These are phyloP conservation scores for Enteromius paludinosus DNA, from an alignment of 2,797 vertebrate genomes.

Conservation along the genomic window DNA sequence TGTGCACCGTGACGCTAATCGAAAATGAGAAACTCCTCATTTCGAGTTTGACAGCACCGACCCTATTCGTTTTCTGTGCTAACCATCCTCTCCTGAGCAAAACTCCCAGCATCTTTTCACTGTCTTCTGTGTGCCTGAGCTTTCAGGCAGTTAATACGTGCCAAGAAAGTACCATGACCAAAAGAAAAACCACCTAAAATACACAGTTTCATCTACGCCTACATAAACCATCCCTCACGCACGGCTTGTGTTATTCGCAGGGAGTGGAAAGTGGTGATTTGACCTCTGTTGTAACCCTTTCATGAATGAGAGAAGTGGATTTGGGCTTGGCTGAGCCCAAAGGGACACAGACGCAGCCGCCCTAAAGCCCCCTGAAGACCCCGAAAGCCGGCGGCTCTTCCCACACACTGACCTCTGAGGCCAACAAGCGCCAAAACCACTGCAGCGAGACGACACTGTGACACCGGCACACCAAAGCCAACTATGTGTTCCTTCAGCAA, in stretches of 20 bases:
- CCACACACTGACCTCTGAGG: constrained; percentile 83
- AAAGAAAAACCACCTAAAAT: constrained; percentile 69
- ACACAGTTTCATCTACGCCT: constrained; percentile 77
- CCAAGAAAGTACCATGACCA: constrained; percentile 51
- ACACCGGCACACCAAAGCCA: constrained; percentile 68
- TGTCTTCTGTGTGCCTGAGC: constrained; percentile 69
- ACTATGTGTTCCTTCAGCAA: constrained; percentile 69
- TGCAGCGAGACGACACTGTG: constrained; percentile 78
- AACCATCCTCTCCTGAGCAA: constrained; percentile 60
- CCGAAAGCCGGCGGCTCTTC: constrained; percentile 77
- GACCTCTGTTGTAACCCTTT: constrained; percentile 80
- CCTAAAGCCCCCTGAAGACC: constrained; percentile 77
- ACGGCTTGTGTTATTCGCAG: constrained; percentile 67
- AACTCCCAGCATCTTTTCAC: constrained; percentile 65
- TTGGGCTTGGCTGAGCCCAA: constrained; percentile 74
- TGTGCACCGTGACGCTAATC: constrained; percentile 73
- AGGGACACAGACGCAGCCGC: constrained; percentile 75
- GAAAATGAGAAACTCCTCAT: constrained; percentile 73
- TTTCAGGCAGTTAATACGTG: constrained; percentile 71
- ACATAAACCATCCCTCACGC: constrained; percentile 64
- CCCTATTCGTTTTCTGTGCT: constrained; percentile 46
- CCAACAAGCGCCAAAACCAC: constrained; percentile 79
- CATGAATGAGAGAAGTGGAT: constrained; percentile 82
- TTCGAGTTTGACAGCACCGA: constrained; percentile 52
- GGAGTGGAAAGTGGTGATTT: constrained; percentile 78